Conservation (phyloP, 2,888 invertebrate species). For the Agrochola litura region DNA sequence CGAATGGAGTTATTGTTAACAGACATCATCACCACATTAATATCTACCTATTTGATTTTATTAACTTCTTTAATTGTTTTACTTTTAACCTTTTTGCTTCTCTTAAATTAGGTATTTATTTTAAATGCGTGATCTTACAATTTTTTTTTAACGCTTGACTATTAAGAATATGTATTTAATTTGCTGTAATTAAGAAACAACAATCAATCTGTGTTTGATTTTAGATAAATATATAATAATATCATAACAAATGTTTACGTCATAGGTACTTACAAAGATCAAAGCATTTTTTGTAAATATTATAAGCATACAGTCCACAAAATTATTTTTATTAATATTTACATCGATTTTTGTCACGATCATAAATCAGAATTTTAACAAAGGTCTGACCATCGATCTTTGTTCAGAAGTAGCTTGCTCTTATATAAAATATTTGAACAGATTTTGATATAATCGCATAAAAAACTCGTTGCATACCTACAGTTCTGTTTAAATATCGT, state of each 20-base stretch:
- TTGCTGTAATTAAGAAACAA: neutral
- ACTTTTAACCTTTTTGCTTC: neutral
- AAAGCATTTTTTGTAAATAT: neutral
- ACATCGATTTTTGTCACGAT: neutral
- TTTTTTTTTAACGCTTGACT: neutral
- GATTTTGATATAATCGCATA: neutral
- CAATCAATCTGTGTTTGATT: neutral
- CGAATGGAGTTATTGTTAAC: neutral
- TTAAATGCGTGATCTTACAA: neutral
- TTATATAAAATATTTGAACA: neutral
- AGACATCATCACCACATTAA: neutral
- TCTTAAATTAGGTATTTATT: neutral
- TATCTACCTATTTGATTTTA: neutral
- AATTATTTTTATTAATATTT: neutral
- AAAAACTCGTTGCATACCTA: neutral
- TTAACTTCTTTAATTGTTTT: neutral
- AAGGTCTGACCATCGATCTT: neutral
- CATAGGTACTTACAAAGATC: neutral
- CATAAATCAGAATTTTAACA: conserved; percentile 14
- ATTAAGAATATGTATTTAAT: neutral
- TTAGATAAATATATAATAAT: neutral
- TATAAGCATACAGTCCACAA: neutral
- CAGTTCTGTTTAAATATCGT: neutral
- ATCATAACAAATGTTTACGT: neutral
- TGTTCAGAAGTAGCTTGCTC: neutral